A percentile compares a stretch with the other conserved stretches of the same genome.
Conservation (phyloP, 2,888 invertebrate genomes). For the Aplocera efformata region DNA sequence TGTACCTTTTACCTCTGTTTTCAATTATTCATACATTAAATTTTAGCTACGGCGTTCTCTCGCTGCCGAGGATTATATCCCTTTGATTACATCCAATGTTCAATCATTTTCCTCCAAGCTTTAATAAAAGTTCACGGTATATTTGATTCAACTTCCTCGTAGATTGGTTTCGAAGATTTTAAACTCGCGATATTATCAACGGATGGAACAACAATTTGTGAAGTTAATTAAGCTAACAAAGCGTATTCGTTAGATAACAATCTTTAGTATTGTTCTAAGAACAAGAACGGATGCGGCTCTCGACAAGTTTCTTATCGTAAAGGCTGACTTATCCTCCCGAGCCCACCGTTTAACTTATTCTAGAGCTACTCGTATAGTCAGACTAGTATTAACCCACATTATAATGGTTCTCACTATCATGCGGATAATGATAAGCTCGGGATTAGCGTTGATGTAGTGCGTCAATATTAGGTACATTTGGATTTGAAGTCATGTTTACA, state of each 20-base stretch:
- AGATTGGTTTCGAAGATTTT: constrained; percentile 45
- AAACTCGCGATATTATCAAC: constrained; percentile 40
- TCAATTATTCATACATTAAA: constrained; percentile 73
- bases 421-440: constrained; percentile 26
- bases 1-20: constrained; percentile 65
- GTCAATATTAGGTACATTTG: constrained; percentile 19
- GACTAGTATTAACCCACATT: constrained; percentile 35
- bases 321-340: constrained; percentile 50
- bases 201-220: constrained; percentile 56
- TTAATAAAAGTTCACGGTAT: constrained; percentile 40
- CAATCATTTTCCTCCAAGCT: constrained; percentile 46
- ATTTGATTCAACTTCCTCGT: constrained; percentile 30
- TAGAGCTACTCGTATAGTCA: constrained; percentile 31
- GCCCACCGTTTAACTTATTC: constrained; percentile 40
- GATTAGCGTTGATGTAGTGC: constrained; percentile 24
- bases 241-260: constrained; percentile 55
- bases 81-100: constrained; percentile 53
- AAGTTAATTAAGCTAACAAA: constrained; percentile 68
- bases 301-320: constrained; percentile 60
- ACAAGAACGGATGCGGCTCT: constrained; percentile 50
- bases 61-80: constrained; percentile 46
- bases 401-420: constrained; percentile 36
- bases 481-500: constrained; percentile 29
- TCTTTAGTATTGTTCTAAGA: constrained; percentile 59
- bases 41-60: constrained; percentile 45